phyloP scores from a whole-genome alignment of 1,140 invertebrate species.

The Parasteatoda tepidariorum region DNA sequence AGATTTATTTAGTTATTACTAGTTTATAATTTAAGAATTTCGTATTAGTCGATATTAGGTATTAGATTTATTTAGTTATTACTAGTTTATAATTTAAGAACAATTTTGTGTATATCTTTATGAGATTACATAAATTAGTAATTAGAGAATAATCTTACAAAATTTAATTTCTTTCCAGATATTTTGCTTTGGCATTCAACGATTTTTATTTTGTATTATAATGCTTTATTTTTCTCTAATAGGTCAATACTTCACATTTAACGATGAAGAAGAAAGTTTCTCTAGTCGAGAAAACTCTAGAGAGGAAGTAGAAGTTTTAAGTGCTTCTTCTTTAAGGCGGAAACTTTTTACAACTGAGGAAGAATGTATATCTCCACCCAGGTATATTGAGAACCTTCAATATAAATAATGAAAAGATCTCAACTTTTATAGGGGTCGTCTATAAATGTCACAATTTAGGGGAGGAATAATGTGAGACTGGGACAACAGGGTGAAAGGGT shows the following conservation, averaged over 20 bases:
- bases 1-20: not conserved
- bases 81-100: not conserved
- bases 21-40: too few species aligned
- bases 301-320: slow-evolving; percentile 4
- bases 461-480: too few species aligned
- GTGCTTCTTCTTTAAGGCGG: slow-evolving; percentile 41
- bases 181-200: too few species aligned
- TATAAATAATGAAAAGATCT: too few species aligned
- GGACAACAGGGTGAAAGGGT: too few species aligned
- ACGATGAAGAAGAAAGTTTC: slow-evolving; percentile 15
- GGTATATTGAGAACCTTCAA: not conserved
- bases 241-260: slow-evolving; percentile 36
- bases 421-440: too few species aligned
- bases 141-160: too few species aligned
- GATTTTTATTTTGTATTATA: too few species aligned
- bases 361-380: not conserved
- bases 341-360: slow-evolving; percentile 40
- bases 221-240: not conserved
- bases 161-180: too few species aligned
- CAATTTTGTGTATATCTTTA: not conserved
- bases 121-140: not conserved
- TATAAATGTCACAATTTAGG: too few species aligned
- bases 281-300: slow-evolving; percentile 12
- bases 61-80: not conserved
- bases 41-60: slow-evolving; percentile 12